These are phyloP conservation scores for Ictalurus punctatus DNA, from an alignment of 2,113 vertebrate genomes.

Conservation along the genomic window DNA sequence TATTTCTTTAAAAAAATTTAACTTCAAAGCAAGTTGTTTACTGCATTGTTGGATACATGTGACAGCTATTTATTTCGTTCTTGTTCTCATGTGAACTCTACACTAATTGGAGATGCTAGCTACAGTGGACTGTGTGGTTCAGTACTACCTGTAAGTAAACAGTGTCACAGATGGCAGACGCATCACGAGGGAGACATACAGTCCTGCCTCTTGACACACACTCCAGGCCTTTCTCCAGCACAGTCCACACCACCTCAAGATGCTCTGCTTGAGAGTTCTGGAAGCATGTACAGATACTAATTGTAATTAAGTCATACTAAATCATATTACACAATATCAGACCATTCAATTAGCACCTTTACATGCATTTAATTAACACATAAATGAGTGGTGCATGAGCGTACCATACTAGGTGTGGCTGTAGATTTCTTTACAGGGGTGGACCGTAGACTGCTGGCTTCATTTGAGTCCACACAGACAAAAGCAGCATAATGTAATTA, in stretches of 20 bases:
- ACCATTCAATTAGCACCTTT: not conserved
- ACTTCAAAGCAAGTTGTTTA: not conserved
- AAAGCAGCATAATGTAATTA: not conserved
- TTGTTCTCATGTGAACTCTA: not conserved
- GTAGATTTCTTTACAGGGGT: conserved; percentile 25
- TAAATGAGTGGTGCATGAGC: not conserved
- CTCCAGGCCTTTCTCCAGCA: conserved; percentile 74
- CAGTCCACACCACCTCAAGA: conserved; percentile 74
- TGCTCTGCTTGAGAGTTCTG: conserved; percentile 75
- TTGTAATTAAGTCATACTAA: not conserved
- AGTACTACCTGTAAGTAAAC: conserved; percentile 76
- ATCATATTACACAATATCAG: not conserved
- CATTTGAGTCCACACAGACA: conserved; percentile 31
- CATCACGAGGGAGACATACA: conserved; percentile 61
- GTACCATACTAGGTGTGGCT: conserved; percentile 29
- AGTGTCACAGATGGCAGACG: conserved; percentile 73
- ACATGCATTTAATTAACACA: not conserved
- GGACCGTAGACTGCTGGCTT: conserved; percentile 37
- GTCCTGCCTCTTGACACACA: conserved; percentile 66
- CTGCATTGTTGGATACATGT: not conserved
- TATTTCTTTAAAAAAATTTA: not conserved
- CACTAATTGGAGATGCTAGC: not conserved
- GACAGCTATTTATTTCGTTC: not conserved
- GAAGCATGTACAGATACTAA: conserved; percentile 2
- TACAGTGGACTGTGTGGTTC: not conserved